Evolutionary conservation across 2,888 invertebrate genomes (phyloP).

Genomic region (Dasysyrphus tricinctus): DNA sequence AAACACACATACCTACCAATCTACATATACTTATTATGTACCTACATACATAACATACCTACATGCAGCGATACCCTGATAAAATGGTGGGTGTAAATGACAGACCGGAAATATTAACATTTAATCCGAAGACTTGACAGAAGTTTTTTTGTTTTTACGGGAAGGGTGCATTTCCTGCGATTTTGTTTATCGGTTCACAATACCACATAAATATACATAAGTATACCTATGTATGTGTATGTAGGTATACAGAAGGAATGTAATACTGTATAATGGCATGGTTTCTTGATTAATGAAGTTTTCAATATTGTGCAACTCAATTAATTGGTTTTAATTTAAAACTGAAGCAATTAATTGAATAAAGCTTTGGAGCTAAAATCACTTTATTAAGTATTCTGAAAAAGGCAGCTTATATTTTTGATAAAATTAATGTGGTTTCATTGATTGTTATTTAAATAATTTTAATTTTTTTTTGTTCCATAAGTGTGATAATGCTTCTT

Average conservation of each 20-base stretch:
- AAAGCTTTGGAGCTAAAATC: not conserved
- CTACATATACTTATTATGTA: no score
- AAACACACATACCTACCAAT: not conserved
- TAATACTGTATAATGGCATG: not conserved
- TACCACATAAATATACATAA: no score
- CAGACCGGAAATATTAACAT: not conserved
- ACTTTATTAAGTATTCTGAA: not conserved
- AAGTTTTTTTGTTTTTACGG: slow-evolving; percentile 1
- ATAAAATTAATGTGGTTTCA: slow-evolving; percentile 13
- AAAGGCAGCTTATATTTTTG: not conserved
- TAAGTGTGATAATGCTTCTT: not conserved
- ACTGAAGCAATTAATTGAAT: slow-evolving; percentile 5
- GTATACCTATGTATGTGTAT: no score
- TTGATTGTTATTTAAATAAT: not conserved
- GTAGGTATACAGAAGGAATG: no score
- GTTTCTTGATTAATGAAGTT: slow-evolving; percentile 20
- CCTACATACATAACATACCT: no score
- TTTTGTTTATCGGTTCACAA: slow-evolving; percentile 1
- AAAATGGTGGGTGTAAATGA: slow-evolving; percentile 11
- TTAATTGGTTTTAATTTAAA: slow-evolving; percentile 9
- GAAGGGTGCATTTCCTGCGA: not conserved
- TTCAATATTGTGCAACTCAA: slow-evolving; percentile 18
- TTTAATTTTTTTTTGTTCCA: not conserved
- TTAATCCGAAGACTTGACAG: slow-evolving; percentile 15
- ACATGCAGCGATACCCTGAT: no score